These are phyloP conservation scores for Panurus biarmicus DNA, from an alignment of 2,113 vertebrate species.

Conservation along the genomic window DNA sequence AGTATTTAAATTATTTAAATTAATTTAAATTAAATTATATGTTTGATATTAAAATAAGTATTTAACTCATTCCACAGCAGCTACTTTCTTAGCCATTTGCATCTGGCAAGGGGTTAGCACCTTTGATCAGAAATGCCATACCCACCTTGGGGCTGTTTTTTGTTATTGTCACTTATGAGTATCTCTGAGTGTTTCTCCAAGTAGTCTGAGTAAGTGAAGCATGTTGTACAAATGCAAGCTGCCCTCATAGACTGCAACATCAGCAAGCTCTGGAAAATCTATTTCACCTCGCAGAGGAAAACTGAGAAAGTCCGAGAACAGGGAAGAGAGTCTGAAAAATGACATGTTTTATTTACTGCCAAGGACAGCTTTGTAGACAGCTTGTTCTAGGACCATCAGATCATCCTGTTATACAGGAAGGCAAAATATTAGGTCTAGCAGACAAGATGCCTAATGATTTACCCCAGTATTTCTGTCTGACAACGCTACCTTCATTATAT, in stretches of 20 bases:
- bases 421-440: not conserved
- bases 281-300: not conserved
- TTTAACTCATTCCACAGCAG: not conserved
- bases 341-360: not conserved
- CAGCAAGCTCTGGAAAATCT: constrained; percentile 9
- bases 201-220: not conserved
- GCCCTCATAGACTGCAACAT: not conserved
- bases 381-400: not conserved
- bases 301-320: not conserved
- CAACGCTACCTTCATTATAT: not conserved
- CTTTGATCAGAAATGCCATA: not conserved
- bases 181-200: not conserved
- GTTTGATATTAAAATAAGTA: not conserved
- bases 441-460: not conserved
- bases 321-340: not conserved
- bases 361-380: not conserved
- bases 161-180: not conserved
- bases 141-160: not conserved
- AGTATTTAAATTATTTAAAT: not conserved
- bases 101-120: not conserved
- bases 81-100: not conserved
- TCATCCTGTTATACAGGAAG: not conserved
- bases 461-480: not conserved
- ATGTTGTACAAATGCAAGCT: not conserved
- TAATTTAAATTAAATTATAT: not conserved